Conservation (phyloP, 1,140 invertebrate species). For the Drosophila repletoides region DNA sequence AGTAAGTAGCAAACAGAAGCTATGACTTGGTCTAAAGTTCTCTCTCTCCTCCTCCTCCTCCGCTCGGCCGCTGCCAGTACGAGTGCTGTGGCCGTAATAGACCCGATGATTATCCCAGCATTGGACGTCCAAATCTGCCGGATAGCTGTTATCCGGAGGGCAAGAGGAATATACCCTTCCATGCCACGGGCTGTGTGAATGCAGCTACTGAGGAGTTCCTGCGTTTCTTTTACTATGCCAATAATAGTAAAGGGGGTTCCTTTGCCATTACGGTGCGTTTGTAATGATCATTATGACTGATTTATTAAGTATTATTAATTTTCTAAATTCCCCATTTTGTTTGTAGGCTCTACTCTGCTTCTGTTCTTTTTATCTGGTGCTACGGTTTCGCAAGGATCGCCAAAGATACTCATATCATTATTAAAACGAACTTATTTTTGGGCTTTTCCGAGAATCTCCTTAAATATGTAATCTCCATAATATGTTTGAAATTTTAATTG, state of each 20-base stretch:
- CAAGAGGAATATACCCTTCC: slow-evolving; percentile 10
- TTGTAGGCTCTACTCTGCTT: slow-evolving; percentile 60
- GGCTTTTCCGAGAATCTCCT: neutral
- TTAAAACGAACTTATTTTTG: slow-evolving; percentile 13
- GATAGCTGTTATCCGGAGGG: slow-evolving; percentile 46
- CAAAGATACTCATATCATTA: slow-evolving; percentile 46
- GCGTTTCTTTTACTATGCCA: slow-evolving; percentile 42
- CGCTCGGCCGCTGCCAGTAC: too few relatives aligned
- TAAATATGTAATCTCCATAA: too few relatives aligned
- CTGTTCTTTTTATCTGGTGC: slow-evolving; percentile 58
- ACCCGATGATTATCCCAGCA: slow-evolving; percentile 60
- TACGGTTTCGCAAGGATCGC: slow-evolving; percentile 68
- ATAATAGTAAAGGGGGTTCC: slow-evolving; percentile 53
- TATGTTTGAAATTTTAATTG: too few relatives aligned
- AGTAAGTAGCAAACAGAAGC: slow-evolving; percentile 26
- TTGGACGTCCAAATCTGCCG: slow-evolving; percentile 32
- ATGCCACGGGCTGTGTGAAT: slow-evolving; percentile 46
- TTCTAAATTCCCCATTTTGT: neutral
- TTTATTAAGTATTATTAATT: neutral
- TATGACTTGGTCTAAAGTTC: too few relatives aligned
- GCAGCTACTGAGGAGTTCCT: slow-evolving; percentile 47
- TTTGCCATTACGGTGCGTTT: slow-evolving; percentile 46
- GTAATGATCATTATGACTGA: neutral
- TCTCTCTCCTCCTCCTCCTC: too few relatives aligned
- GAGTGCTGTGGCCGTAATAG: slow-evolving; percentile 61